Evolutionary conservation across 2,797 vertebrate species (phyloP), one percentile per base, ranked within the genome.

Genomic region (Myripristis murdjan): DNA sequence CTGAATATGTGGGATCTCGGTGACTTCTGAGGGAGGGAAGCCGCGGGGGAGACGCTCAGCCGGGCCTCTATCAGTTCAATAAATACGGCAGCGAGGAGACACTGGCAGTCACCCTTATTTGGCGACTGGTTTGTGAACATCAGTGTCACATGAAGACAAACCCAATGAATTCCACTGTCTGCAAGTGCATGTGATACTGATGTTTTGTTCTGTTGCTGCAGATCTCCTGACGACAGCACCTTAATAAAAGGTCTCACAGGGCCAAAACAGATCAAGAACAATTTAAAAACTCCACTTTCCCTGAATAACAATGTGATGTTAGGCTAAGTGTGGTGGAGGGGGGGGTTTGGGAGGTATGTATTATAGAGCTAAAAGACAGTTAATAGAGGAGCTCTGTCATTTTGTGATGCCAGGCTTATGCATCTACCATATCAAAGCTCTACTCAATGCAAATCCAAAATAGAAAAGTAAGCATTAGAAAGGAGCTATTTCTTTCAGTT

Each of bases 1-100:
- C 62, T 52, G 80, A 70, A 79, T 69, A 71, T 80, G 83, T 91
- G 91, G 89, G 90, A 90, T 88, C 68, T 69, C 1, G 2, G 60
- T 71, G 78, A 82, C 58, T 9, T 67, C 47, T 18, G 51, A 69
- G 44, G 54, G 64, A 62, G 64, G 53, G 56, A 54, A 33, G 39
- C 56, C 18, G 59, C 1, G 28, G 26, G 15, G 62, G 33, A 22
- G 44, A 64, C 11, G 3, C 48, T 70, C 20, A 8, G 52, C 35
- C 16, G 22, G 12, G 24, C 35, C 31, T 31, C 39, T 33, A 10
- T 39, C 44, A 68, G 39, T 41, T 48, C 75, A 28, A 28, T 33
- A n/a, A 58, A 43, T 49, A 18, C 37, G 22, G 28, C 16, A 3
- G 46, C 8, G 5, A 28, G n/a, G 46, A 62, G 57, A 63, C 14